Conservation (phyloP, 2,797 vertebrate genomes). For the Catharus ustulatus region DNA sequence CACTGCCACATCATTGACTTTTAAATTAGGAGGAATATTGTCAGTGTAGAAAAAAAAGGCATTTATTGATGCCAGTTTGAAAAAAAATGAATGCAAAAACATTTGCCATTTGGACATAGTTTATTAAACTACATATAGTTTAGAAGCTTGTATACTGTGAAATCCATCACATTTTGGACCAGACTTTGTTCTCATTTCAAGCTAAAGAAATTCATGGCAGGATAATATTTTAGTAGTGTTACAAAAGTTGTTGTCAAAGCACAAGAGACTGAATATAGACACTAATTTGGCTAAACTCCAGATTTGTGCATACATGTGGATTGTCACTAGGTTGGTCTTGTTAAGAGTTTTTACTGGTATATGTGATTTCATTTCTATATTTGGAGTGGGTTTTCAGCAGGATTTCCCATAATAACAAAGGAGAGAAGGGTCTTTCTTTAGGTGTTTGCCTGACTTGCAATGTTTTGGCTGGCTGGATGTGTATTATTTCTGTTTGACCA, state of each 20-base stretch:
- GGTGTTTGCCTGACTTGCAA: background rate
- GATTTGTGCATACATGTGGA: background rate
- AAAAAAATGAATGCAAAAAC: background rate
- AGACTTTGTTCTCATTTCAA: background rate
- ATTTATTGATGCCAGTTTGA: background rate
- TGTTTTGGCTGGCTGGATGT: background rate
- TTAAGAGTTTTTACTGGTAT: background rate
- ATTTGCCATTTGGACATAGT: background rate
- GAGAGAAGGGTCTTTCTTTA: background rate
- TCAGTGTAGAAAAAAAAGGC: background rate
- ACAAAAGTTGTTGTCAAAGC: background rate
- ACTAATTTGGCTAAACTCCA: background rate
- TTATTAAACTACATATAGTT: background rate
- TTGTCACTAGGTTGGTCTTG: fast-evolving
- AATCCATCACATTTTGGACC: background rate
- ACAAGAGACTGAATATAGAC: background rate
- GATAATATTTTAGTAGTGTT: background rate
- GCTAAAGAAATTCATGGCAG: background rate
- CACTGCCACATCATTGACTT: background rate
- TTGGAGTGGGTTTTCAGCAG: background rate
- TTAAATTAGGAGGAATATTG: background rate
- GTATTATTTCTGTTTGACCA: background rate
- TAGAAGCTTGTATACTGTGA: background rate
- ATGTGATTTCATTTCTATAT: background rate
- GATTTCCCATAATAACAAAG: background rate